phyloP scores from a whole-genome alignment of 2,113 vertebrate genomes.

The Pseudorhombus dupliciocellatus region DNA sequence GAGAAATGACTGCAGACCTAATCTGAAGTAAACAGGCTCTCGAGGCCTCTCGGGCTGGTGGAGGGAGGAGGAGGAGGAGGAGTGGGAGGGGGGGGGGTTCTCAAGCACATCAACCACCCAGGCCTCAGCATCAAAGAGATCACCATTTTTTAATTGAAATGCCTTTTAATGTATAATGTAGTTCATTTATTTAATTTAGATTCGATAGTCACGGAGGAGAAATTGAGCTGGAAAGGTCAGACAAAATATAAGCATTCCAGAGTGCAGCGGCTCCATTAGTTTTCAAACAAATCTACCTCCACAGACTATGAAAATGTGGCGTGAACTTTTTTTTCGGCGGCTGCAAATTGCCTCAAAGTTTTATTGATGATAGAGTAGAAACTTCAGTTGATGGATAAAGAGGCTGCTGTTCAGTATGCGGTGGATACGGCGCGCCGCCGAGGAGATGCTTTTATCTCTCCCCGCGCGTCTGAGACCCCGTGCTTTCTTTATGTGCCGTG shows the following conservation, averaged over 20 bases:
- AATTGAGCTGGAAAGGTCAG: constrained; percentile 72
- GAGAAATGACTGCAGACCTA: constrained; percentile 58
- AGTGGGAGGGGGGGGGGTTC: constrained; percentile 21
- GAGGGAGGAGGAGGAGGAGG: not conserved
- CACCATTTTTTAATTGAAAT: constrained; percentile 69
- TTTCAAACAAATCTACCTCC: constrained; percentile 65
- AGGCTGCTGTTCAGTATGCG: constrained; percentile 62
- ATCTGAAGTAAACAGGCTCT: constrained; percentile 65
- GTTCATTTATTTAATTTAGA: constrained; percentile 75
- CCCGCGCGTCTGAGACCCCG: constrained; percentile 39
- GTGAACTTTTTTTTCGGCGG: constrained; percentile 48
- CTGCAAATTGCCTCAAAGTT: constrained; percentile 67
- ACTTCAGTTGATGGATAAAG: constrained; percentile 60
- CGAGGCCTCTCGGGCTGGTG: constrained; percentile 28
- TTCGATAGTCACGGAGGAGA: constrained; percentile 52
- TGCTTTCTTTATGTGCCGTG: constrained; percentile 49
- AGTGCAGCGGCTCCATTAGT: constrained; percentile 42
- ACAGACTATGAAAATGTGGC: constrained; percentile 49
- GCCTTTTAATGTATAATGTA: constrained; percentile 68
- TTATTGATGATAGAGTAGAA: constrained; percentile 60
- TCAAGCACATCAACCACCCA: constrained; percentile 56
- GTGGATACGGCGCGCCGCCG: constrained; percentile 26
- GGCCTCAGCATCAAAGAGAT: constrained; percentile 64
- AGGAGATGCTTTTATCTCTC: constrained; percentile 65
- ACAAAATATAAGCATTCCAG: constrained; percentile 55